Evolutionary conservation across 1,140 invertebrate genomes (phyloP).

Genomic region (Pemphigus obesinymphae): DNA sequence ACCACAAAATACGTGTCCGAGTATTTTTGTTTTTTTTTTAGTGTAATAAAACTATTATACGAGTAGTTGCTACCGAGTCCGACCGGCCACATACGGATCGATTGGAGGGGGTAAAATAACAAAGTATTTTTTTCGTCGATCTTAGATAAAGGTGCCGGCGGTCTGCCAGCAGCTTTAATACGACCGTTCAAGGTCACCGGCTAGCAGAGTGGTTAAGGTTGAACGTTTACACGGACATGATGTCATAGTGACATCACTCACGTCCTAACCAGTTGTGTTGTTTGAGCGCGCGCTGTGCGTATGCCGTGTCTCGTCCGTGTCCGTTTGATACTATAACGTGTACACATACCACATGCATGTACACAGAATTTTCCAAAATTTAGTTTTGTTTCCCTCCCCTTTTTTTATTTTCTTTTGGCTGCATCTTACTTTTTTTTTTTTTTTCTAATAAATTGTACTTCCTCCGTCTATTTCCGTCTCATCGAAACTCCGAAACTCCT

Average conservation of each 20-base stretch:
- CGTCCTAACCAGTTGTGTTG: slow-evolving; percentile 34
- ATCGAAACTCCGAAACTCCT: too few relatives aligned
- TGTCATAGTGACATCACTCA: slow-evolving; percentile 40
- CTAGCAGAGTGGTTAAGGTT: slow-evolving; percentile 25
- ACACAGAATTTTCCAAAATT: background rate
- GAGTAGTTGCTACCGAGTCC: background rate
- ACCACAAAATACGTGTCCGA: too few relatives aligned
- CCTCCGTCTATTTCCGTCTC: too few relatives aligned
- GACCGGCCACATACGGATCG: background rate
- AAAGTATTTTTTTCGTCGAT: background rate
- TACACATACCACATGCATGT: background rate
- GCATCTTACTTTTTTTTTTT: too few relatives aligned
- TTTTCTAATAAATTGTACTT: too few relatives aligned
- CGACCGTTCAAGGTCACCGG: slow-evolving; percentile 34
- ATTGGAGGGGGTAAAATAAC: background rate
- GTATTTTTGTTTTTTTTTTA: too few relatives aligned
- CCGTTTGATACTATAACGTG: background rate
- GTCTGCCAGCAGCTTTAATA: background rate
- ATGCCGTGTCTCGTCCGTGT: background rate
- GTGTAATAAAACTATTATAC: too few relatives aligned
- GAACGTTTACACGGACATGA: slow-evolving; percentile 35
- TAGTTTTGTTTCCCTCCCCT: background rate
- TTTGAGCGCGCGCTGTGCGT: background rate
- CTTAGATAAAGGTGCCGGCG: background rate
- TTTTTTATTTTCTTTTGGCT: too few relatives aligned